Evolutionary conservation across 2,113 vertebrate genomes (phyloP).

Genomic region (Ciconia stormi): DNA sequence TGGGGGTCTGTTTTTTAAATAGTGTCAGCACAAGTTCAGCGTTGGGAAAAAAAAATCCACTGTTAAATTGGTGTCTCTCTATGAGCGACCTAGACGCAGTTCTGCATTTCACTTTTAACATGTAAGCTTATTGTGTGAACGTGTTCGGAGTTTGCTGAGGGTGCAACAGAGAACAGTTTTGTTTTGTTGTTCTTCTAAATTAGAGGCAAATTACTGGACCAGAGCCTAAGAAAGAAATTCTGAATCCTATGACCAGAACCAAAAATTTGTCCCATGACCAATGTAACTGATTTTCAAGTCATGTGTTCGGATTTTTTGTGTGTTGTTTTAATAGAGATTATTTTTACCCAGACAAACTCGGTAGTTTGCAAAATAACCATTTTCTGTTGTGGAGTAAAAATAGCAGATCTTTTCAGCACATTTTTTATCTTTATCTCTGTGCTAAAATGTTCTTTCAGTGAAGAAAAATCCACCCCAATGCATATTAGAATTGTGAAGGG

Average conservation of each 20-base stretch:
- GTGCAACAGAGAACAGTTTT: not conserved
- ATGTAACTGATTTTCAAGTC: not conserved
- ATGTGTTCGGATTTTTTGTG: not conserved
- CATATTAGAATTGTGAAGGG: not conserved
- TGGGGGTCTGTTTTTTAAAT: not conserved
- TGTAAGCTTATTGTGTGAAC: not conserved
- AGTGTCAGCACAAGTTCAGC: not conserved
- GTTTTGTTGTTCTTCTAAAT: not conserved
- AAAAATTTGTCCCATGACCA: not conserved
- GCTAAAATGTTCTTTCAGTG: not conserved
- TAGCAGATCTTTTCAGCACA: not conserved
- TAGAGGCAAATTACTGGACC: not conserved
- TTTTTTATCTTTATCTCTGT: not conserved
- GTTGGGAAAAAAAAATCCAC: not conserved
- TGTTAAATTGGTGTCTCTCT: not conserved
- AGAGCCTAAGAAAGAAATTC: not conserved
- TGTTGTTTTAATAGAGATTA: not conserved
- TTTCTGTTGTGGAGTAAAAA: not conserved
- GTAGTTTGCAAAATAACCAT: not conserved
- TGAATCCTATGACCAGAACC: not conserved
- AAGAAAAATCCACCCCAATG: not conserved
- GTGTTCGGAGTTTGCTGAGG: not conserved
- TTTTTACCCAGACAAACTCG: not conserved
- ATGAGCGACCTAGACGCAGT: fast-evolving
- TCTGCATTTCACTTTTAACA: not conserved